Evolutionary conservation across 2,797 vertebrate species (phyloP).

Genomic region (Gymnodraco acuticeps): DNA sequence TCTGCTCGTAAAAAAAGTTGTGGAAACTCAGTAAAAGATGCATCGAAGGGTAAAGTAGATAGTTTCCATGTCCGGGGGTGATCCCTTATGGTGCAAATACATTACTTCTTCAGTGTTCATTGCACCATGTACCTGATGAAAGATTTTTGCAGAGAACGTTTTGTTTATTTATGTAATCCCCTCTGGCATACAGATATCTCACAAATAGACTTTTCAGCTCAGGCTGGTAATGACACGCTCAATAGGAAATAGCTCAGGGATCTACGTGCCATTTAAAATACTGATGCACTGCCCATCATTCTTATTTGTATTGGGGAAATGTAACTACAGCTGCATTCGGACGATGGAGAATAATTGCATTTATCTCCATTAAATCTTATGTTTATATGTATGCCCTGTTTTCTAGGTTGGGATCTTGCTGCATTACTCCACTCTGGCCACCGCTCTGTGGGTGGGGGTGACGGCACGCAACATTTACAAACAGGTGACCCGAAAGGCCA

Average conservation of each 20-base stretch:
- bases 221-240: slow-evolving; percentile 2
- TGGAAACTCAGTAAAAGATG: slow-evolving; percentile 40
- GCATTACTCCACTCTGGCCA: slow-evolving; percentile 97
- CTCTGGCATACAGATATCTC: slow-evolving; percentile 23
- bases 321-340: not conserved
- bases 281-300: not conserved
- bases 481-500: slow-evolving; percentile 95
- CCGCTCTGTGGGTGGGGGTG: slow-evolving; percentile 95
- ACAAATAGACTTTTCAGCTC: slow-evolving; percentile 14
- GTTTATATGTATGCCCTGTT: slow-evolving; percentile 4
- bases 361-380: not conserved
- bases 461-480: slow-evolving; percentile 98
- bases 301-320: slow-evolving; percentile 8
- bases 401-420: slow-evolving; percentile 94
- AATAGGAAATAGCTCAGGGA: slow-evolving; percentile 4
- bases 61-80: slow-evolving; percentile 43
- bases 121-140: slow-evolving; percentile 33
- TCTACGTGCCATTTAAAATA: slow-evolving; percentile 12
- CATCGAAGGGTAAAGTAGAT: slow-evolving; percentile 33
- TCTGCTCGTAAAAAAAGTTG: slow-evolving; percentile 32
- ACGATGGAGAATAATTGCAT: not conserved
- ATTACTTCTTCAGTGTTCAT: slow-evolving; percentile 42
- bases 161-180: slow-evolving; percentile 41
- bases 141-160: slow-evolving; percentile 7
- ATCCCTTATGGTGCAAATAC: slow-evolving; percentile 21